A percentile compares a stretch with the other conserved stretches of the same genome.
Conservation (phyloP, 2,888 invertebrate genomes). For the Elegia similella region DNA sequence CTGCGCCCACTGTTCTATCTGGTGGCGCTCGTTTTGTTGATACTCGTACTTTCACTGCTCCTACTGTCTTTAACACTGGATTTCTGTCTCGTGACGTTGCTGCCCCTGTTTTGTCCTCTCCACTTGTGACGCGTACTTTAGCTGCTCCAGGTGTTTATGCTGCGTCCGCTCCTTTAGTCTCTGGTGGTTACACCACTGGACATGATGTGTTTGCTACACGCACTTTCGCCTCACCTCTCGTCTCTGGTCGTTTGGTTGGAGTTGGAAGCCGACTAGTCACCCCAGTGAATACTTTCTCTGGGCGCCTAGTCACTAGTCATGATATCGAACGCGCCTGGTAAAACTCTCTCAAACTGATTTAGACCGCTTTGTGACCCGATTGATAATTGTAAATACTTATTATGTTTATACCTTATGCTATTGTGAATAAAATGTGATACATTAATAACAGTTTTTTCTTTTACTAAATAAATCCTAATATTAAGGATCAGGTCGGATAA, state of each 20-base stretch:
- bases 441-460: background rate
- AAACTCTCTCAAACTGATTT: background rate
- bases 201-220: background rate
- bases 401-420: background rate
- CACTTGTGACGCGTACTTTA: background rate
- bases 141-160: conserved; percentile 21
- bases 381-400: conserved; percentile 1
- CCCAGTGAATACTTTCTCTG: background rate
- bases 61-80: background rate
- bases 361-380: background rate
- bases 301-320: conserved; percentile 1
- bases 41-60: background rate
- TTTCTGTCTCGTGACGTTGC: background rate
- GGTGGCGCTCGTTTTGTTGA: background rate
- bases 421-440: background rate
- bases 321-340: background rate
- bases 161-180: conserved; percentile 10
- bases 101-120: background rate
- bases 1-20: background rate
- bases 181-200: conserved; percentile 1
- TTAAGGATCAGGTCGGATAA: too few species aligned
- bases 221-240: background rate
- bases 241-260: background rate
- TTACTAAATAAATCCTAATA: background rate
- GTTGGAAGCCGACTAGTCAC: background rate